These are phyloP conservation scores for Upupa epops DNA, from an alignment of 2,113 vertebrate species.

Conservation along the genomic window DNA sequence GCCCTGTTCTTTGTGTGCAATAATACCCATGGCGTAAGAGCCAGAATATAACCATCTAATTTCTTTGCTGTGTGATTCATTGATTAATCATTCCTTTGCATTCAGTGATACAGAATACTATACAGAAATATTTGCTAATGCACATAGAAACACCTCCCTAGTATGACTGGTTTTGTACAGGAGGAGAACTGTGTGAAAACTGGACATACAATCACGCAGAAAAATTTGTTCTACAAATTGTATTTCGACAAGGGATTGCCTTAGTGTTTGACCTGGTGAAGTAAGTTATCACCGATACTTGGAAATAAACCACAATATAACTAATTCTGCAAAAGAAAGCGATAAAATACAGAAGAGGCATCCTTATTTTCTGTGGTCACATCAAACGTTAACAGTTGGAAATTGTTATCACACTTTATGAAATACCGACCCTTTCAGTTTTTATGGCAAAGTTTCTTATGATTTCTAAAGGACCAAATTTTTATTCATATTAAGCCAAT, in stretches of 20 bases:
- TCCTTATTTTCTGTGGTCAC: background rate
- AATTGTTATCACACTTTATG: background rate
- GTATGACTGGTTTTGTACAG: fast-evolving
- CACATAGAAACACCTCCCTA: background rate
- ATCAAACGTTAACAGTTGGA: background rate
- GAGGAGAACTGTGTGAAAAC: background rate
- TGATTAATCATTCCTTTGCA: constrained; percentile 58
- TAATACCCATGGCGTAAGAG: background rate
- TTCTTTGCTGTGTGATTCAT: constrained; percentile 33
- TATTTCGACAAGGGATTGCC: background rate
- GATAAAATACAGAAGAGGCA: background rate
- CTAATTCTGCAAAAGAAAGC: background rate
- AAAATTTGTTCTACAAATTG: background rate
- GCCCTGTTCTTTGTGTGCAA: background rate
- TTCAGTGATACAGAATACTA: background rate
- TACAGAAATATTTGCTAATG: background rate
- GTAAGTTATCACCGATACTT: background rate
- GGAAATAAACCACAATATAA: background rate
- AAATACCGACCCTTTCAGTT: background rate
- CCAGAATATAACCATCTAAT: background rate
- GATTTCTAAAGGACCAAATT: background rate
- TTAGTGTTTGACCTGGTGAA: background rate
- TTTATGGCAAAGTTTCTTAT: background rate
- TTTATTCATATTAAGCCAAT: background rate
- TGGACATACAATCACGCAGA: background rate